Evolutionary conservation across 2,888 invertebrate genomes (phyloP).

Genomic region (Epinotia nisella): DNA sequence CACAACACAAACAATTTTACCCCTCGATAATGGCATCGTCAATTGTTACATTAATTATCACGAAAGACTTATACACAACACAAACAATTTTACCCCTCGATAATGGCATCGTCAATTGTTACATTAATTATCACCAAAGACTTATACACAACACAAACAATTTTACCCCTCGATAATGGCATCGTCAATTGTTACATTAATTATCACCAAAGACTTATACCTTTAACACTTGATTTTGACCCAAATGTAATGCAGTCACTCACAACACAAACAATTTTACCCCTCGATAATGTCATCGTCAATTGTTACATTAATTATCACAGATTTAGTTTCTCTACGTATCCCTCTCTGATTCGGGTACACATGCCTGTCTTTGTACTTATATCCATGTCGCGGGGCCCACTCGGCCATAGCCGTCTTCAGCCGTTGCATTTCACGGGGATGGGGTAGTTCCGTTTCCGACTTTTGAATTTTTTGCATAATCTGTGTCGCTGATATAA

Average conservation of each 20-base stretch:
- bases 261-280: background rate
- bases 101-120: background rate
- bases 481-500: conserved; percentile 2
- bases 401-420: background rate
- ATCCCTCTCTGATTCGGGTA: background rate
- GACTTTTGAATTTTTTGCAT: background rate
- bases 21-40: background rate
- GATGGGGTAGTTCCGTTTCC: background rate
- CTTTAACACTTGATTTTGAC: too few relatives aligned
- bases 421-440: background rate
- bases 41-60: background rate
- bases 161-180: too few relatives aligned
- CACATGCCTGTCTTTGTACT: background rate
- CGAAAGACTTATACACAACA: too few relatives aligned
- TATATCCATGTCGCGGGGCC: background rate
- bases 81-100: background rate
- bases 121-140: background rate
- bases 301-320: background rate
- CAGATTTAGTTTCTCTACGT: background rate
- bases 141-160: too few relatives aligned
- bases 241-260: too few relatives aligned
- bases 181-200: too few relatives aligned
- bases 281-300: background rate
- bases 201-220: too few relatives aligned
- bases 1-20: background rate